A percentile compares a stretch with the other conserved stretches of the same genome.
Evolutionary conservation across 2,113 vertebrate species (phyloP).

Genomic region (Rissa tridactyla): DNA sequence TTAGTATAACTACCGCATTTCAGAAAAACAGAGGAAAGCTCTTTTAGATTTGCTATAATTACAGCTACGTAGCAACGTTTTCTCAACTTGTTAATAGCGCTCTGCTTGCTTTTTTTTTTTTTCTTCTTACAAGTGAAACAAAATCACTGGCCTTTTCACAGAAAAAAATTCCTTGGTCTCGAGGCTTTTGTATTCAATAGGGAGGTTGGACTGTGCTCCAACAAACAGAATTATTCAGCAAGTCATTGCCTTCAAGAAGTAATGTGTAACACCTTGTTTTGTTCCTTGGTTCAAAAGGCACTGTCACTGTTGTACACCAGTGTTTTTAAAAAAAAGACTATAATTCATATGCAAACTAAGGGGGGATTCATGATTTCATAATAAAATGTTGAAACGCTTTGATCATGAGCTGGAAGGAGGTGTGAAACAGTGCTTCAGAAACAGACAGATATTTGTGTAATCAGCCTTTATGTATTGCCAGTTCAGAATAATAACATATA

Average conservation of each 20-base stretch:
- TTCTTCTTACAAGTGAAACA: background rate
- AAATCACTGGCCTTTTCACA: background rate
- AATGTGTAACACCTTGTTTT: slow-evolving; percentile 76
- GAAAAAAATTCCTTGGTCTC: background rate
- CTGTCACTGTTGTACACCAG: slow-evolving; percentile 69
- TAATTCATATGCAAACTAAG: slow-evolving; percentile 83
- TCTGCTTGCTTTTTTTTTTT: background rate
- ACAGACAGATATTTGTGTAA: slow-evolving; percentile 98
- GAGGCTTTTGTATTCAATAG: slow-evolving; percentile 37
- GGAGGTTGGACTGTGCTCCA: slow-evolving; percentile 22
- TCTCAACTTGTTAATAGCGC: background rate
- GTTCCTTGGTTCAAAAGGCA: slow-evolving; percentile 75
- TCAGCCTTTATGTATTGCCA: slow-evolving; percentile 97
- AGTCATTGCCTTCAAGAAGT: slow-evolving; percentile 63
- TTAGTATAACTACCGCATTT: background rate
- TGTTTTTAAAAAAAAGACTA: slow-evolving; percentile 37
- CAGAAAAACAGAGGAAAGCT: background rate
- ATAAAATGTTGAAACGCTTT: slow-evolving; percentile 79
- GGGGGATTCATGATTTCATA: slow-evolving; percentile 78
- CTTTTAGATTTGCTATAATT: slow-evolving; percentile 35
- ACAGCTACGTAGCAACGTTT: background rate
- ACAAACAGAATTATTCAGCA: slow-evolving; percentile 46
- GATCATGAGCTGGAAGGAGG: slow-evolving; percentile 83
- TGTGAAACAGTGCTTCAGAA: slow-evolving; percentile 84
- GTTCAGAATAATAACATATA: slow-evolving; percentile 97